A percentile compares a stretch with the other conserved stretches of the same genome.
Conservation (phyloP, 2,888 invertebrate species). For the Limnephilus rhombicus region DNA sequence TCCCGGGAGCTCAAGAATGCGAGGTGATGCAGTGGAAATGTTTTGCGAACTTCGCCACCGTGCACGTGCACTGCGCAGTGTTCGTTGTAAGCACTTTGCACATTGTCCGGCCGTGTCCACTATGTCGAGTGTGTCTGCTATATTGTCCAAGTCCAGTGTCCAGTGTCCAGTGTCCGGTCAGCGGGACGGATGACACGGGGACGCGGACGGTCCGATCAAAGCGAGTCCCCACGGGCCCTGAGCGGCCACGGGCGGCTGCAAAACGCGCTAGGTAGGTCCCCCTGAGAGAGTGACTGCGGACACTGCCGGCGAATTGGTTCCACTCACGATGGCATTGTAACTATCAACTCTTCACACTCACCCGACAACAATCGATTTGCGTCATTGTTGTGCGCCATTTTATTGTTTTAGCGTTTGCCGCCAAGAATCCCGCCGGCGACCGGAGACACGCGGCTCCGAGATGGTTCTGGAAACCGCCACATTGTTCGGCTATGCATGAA, state of each 20-base stretch:
- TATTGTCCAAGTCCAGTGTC: background rate
- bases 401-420: constrained; percentile 56
- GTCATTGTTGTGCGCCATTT: constrained; percentile 53
- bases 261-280: background rate
- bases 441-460: constrained; percentile 24
- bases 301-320: constrained; percentile 55
- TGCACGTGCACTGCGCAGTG: background rate
- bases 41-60: background rate
- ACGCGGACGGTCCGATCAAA: constrained; percentile 41
- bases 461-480: constrained; percentile 45
- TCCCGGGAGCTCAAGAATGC: background rate
- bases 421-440: constrained; percentile 47
- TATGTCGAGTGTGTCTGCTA: background rate
- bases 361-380: constrained; percentile 56
- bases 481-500: constrained; percentile 40
- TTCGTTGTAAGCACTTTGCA: background rate
- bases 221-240: background rate
- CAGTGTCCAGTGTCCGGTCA: background rate
- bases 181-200: constrained; percentile 7
- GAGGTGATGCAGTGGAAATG: background rate
- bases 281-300: constrained; percentile 30
- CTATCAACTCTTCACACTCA: constrained; percentile 54
- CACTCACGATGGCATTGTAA: constrained; percentile 53
- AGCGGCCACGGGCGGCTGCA: background rate
- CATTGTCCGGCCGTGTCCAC: background rate